Base-by-base conservation (phyloP, 2,888 invertebrate species). In the Neocrepidodera transversa region DNA sequence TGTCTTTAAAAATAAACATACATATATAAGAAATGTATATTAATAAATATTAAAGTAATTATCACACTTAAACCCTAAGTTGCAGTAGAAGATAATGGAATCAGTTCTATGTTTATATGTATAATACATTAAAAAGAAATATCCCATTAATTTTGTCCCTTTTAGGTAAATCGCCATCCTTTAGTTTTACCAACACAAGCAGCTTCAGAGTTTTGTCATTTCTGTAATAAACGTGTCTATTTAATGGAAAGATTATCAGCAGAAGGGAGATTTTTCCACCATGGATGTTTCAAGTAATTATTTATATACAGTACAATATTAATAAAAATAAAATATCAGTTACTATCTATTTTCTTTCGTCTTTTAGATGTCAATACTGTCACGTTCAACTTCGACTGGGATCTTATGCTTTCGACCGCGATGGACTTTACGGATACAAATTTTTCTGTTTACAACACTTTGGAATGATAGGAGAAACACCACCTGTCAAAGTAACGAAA, bases 141-240 rank as follows among this genome's bases (percentile, higher is more conserved):
- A n/a, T n/a, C n/a, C n/a, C n/a, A n/a, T n/a, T n/a, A n/a, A n/a
- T n/a, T n/a, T n/a, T n/a, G n/a, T n/a, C n/a, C n/a, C n/a, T 30
- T 43, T 10, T 17, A 26, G 18, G 13, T 32, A 17, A 82, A 83
- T 58, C 87, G 86, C 74, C 82, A 84, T 59, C 82, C 84, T 35
- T 74, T 87, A 54, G 81, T 83, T 18, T 80, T 89, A 59, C 86
- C 87, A 50, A 82, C 85, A 45, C 87, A 87, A 77, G 86, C 86
- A 58, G 86, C 86, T 54, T 89, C 89, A 7, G 91, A 92, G 78
- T 84, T 84, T 72, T 94, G 89, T 82, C 93, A 88, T 82, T 94
- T 95, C 81, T 97, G 97, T 81, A 87, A 89, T 53, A 91, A 92
- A 79, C 86, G 93, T 40, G 97, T 97, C 53, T 97, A 97, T 79